Evolutionary conservation across 1,140 invertebrate species (phyloP).

Genomic region (Triops longicaudatus): DNA sequence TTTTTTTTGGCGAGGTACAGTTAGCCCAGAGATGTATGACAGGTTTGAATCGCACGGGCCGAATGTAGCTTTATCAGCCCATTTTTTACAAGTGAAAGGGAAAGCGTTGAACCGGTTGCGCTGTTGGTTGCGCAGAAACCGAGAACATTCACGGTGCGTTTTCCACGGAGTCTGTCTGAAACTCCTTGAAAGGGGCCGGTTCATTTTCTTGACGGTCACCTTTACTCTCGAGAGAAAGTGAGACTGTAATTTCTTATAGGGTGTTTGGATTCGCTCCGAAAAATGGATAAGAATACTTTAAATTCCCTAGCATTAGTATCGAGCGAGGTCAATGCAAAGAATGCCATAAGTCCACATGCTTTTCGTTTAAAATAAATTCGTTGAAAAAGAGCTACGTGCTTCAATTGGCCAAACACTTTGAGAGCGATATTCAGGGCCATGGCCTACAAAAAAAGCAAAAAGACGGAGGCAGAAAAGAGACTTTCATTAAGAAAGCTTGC

Average conservation of each 20-base stretch:
- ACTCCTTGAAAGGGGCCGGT: background rate
- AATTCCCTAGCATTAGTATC: background rate
- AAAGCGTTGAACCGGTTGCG: background rate
- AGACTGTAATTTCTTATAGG: background rate
- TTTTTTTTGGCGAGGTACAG: background rate
- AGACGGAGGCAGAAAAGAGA: background rate
- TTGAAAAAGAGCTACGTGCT: background rate
- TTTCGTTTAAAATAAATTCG: background rate
- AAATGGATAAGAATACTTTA: too few relatives aligned
- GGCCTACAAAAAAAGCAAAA: background rate
- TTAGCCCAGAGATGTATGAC: background rate
- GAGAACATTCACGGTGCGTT: background rate
- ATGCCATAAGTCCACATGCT: background rate
- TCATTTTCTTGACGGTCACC: background rate
- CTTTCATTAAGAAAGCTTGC: conserved; percentile 11
- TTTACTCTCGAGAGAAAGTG: background rate
- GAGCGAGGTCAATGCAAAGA: background rate
- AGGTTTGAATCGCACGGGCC: background rate
- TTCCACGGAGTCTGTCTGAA: background rate
- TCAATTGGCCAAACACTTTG: background rate
- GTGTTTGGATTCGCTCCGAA: background rate
- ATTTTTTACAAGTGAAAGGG: background rate
- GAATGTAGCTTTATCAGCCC: background rate
- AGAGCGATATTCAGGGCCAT: conserved; percentile 1
- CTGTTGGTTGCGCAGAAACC: background rate